Evolutionary conservation across 2,888 invertebrate species (phyloP).

Genomic region (Saturnia japonica): DNA sequence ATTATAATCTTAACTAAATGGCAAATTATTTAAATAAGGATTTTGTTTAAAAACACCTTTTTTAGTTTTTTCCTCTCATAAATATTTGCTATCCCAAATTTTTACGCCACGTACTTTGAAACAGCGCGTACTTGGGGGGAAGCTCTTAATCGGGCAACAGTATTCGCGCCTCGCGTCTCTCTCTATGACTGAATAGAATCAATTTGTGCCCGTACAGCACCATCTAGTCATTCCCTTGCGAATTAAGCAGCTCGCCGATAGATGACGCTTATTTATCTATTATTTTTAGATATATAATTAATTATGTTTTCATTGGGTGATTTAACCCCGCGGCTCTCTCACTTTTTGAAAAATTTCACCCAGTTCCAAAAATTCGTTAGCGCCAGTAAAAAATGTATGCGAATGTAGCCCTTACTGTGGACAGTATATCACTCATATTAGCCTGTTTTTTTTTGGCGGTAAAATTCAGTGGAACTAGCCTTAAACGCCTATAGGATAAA

Average conservation of each 20-base stretch:
- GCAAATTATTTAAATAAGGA: background rate
- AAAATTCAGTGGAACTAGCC: no score
- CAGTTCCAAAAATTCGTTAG: no score
- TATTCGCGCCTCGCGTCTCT: slow-evolving; percentile 31
- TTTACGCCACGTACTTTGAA: background rate
- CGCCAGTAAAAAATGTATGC: no score
- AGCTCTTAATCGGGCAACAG: slow-evolving; percentile 26
- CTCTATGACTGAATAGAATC: slow-evolving; percentile 38
- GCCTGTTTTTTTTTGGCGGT: no score
- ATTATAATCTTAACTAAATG: background rate
- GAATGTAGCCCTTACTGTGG: no score
- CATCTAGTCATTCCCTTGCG: slow-evolving; percentile 24
- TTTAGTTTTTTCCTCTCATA: background rate
- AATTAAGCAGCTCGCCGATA: slow-evolving; percentile 8
- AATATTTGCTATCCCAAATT: background rate
- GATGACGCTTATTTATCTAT: slow-evolving; percentile 28
- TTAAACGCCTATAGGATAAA: no score
- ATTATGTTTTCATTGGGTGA: no score
- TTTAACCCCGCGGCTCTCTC: no score
- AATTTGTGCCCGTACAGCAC: slow-evolving; percentile 38
- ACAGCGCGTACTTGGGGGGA: background rate
- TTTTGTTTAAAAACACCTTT: background rate
- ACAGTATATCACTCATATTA: no score
- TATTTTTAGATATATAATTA: background rate
- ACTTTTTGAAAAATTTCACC: no score